Base-by-base conservation (phyloP, 1,140 invertebrate genomes). In the Leptinotarsa undecemlineata region DNA sequence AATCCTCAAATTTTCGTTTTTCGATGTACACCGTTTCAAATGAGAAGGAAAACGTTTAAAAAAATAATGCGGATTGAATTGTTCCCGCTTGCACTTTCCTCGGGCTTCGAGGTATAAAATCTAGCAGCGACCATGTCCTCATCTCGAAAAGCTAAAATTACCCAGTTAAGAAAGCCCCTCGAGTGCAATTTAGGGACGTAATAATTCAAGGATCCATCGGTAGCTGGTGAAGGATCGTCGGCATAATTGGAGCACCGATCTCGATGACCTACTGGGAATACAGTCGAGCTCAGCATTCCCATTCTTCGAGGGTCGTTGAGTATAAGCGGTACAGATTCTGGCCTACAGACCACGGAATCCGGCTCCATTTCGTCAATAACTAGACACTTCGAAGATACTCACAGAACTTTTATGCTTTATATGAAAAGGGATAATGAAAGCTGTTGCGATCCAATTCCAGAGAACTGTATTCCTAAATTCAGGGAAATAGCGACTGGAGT, bases 251-350 rank as follows among this genome's bases (percentile, higher is more conserved):
- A 19, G 51, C 51, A 57, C 15, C n/a, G n/a, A 15, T 17, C 14
- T 57, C 51, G 51, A 57, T 57, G 51, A 57, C 51, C 51, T 57
- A 57, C 17, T 57, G 51, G 51, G 51, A 57, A 57, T 57, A 57
- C 4, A 57, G 51, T 57, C 51, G 51, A 57, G 51, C 51, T 57
- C 51, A 57, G 51, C 51, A 57, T 17, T 57, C 51, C 51, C n/a
- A 17, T 57, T 57, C 51, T 57, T 57, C 51, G 17, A 57, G 51
- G 51, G 51, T 57, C 3, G 51, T 57, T 57, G 15, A 57, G 5
- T 17, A 57, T 57, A 17, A 57, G 51, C 51, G n/a, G 51, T 19
- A 15, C 15, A 15, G 51, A 57, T 57, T 57, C 4, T 57, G 51
- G n/a, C 15, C n/a, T 57, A 15, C 15, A 57, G n/a, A 57, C 51